These are phyloP conservation scores for Blennius ocellaris DNA, from an alignment of 2,113 vertebrate species.

Conservation along the genomic window DNA sequence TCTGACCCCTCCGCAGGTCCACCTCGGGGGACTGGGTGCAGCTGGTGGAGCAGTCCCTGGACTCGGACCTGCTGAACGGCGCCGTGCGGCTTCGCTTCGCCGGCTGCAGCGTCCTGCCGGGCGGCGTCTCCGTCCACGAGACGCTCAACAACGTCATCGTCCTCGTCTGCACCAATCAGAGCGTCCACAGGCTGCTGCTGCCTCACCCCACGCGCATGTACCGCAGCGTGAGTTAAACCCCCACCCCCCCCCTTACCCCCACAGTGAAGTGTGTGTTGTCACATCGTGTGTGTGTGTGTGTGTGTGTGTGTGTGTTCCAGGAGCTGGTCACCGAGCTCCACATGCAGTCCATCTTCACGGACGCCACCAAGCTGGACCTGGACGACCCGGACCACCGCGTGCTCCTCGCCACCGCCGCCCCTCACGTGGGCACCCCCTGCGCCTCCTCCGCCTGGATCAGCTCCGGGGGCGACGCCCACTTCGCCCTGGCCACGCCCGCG, in stretches of 20 bases:
- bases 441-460: slow-evolving; percentile 88
- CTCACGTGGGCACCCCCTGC: slow-evolving; percentile 71
- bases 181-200: slow-evolving; percentile 90
- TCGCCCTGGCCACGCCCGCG: slow-evolving; percentile 86
- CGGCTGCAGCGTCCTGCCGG: slow-evolving; percentile 87
- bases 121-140: slow-evolving; percentile 90
- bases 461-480: slow-evolving; percentile 89
- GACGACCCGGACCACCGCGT: slow-evolving; percentile 86
- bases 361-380: slow-evolving; percentile 89
- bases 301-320: slow-evolving; percentile 65
- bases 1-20: slow-evolving; percentile 78
- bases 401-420: slow-evolving; percentile 79
- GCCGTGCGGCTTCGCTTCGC: slow-evolving; percentile 85
- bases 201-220: slow-evolving; percentile 92
- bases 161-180: slow-evolving; percentile 89
- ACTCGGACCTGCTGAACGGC: slow-evolving; percentile 91
- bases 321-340: slow-evolving; percentile 91
- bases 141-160: slow-evolving; percentile 88
- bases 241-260: too few relatives aligned
- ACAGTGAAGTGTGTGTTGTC: too few relatives aligned
- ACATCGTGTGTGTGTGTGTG: neutral
- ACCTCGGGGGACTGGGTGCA: slow-evolving; percentile 88
- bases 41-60: slow-evolving; percentile 92
- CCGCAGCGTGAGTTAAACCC: slow-evolving; percentile 86
- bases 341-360: slow-evolving; percentile 94